Evolutionary conservation across 2,888 invertebrate species (phyloP).

Genomic region (Polyommatus icarus): DNA sequence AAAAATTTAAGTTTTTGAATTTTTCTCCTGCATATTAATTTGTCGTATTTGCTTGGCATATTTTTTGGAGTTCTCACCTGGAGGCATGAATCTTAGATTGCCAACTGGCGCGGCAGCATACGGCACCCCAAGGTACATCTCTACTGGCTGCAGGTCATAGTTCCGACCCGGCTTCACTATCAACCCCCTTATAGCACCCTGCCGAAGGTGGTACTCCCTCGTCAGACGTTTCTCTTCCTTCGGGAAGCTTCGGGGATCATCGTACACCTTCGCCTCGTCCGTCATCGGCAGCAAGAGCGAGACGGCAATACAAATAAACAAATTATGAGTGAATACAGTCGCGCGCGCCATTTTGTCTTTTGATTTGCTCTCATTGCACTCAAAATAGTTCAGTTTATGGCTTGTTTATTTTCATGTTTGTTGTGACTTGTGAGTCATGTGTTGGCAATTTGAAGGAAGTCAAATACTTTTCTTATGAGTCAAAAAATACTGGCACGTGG

Average conservation of each 20-base stretch:
- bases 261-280: constrained; percentile 64
- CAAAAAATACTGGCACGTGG: neutral
- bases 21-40: neutral
- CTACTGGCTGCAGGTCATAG: constrained; percentile 83
- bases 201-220: constrained; percentile 82
- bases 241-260: constrained; percentile 56
- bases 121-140: constrained; percentile 89
- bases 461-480: neutral
- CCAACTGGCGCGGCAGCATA: constrained; percentile 90
- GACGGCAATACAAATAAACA: constrained; percentile 76
- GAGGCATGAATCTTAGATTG: constrained; percentile 90
- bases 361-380: constrained; percentile 54
- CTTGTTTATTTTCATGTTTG: constrained; percentile 51
- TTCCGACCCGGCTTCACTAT: constrained; percentile 83
- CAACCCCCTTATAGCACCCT: constrained; percentile 85
- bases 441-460: constrained; percentile 34
- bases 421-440: constrained; percentile 58
- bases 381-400: constrained; percentile 49
- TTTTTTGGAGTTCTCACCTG: constrained; percentile 69
- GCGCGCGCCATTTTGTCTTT: constrained; percentile 73
- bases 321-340: constrained; percentile 68
- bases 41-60: neutral
- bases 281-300: constrained; percentile 70
- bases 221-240: constrained; percentile 74
- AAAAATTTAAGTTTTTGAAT: too few relatives aligned